Percentiles rank a stretch among this genome's conserved stretches.
Conservation (phyloP, 2,113 vertebrate genomes). For the Amia ocellicauda region DNA sequence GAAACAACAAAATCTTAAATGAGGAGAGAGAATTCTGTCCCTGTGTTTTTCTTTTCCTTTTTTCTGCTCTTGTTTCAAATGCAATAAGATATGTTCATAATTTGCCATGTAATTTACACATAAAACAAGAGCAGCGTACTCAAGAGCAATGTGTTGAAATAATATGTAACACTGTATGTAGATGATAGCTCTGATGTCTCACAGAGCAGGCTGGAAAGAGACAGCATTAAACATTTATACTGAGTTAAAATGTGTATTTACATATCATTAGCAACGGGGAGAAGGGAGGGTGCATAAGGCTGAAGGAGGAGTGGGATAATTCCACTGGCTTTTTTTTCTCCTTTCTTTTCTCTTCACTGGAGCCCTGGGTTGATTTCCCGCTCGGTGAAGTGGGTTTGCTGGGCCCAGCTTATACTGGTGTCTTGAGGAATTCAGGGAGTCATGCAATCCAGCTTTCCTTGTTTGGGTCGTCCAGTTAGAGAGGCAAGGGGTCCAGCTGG, state of each 20-base stretch:
- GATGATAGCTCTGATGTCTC: background rate
- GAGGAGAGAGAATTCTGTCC: background rate
- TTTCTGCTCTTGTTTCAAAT: constrained; percentile 2
- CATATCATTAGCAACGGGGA: background rate
- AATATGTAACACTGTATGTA: background rate
- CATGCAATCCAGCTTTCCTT: too few species aligned
- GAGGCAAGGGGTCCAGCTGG: too few species aligned
- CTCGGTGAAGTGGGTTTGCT: too few species aligned
- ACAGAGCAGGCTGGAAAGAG: constrained; percentile 1
- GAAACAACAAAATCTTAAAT: background rate
- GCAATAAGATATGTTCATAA: background rate
- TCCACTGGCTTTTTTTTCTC: too few species aligned
- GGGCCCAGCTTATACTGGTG: too few species aligned
- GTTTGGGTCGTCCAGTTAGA: too few species aligned
- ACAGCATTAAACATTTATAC: constrained; percentile 1
- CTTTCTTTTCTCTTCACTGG: too few species aligned
- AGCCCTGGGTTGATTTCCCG: too few species aligned
- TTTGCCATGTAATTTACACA: background rate
- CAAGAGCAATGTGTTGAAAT: background rate
- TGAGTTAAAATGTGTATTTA: constrained; percentile 11
- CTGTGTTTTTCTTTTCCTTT: background rate
- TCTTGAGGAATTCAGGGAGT: too few species aligned
- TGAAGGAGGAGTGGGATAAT: background rate
- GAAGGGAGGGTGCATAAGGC: background rate
- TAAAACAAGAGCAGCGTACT: background rate